phyloP scores from a whole-genome alignment of 2,888 invertebrate genomes.

The Teinopalpus imperialis region DNA sequence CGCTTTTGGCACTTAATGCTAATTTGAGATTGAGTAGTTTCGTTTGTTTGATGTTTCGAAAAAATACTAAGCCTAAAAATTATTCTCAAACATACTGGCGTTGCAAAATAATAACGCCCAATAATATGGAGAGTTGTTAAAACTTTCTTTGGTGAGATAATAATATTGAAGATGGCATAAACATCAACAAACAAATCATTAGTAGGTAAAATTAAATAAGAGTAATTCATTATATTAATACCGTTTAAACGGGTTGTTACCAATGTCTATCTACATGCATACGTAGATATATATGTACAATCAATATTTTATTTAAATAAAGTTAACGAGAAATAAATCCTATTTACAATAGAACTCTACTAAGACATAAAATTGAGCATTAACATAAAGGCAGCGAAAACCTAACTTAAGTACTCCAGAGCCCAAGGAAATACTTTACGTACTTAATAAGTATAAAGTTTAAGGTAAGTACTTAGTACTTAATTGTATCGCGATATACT shows the following conservation, averaged over 20 bases:
- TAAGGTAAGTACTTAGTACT: conserved; percentile 77
- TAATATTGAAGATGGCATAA: conserved; percentile 31
- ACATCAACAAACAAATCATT: conserved; percentile 34
- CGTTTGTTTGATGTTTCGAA: conserved; percentile 28
- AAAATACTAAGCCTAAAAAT: conserved; percentile 10
- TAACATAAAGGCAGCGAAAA: conserved; percentile 68
- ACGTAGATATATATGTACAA: conserved; percentile 13
- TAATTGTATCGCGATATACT: conserved; percentile 57
- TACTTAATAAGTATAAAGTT: conserved; percentile 40
- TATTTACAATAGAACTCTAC: conserved; percentile 65
- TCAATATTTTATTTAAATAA: conserved; percentile 37
- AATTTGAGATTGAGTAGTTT: conserved; percentile 43
- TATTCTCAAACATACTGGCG: conserved; percentile 14
- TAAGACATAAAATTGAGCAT: conserved; percentile 74
- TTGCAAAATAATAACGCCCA: conserved; percentile 24
- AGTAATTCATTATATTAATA: conserved; percentile 12
- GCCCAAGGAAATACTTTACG: conserved; percentile 55
- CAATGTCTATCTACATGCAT: conserved; percentile 31
- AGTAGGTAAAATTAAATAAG: conserved; percentile 26
- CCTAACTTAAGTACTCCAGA: conserved; percentile 59
- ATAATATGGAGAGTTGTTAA: conserved; percentile 39
- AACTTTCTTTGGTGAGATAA: conserved; percentile 61
- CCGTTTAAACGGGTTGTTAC: conserved; percentile 8
- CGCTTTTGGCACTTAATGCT: conserved; percentile 76
- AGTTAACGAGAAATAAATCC: conserved; percentile 63